Evolutionary conservation across 2,888 invertebrate genomes (phyloP).

Genomic region (Pantelozetes paolii): DNA sequence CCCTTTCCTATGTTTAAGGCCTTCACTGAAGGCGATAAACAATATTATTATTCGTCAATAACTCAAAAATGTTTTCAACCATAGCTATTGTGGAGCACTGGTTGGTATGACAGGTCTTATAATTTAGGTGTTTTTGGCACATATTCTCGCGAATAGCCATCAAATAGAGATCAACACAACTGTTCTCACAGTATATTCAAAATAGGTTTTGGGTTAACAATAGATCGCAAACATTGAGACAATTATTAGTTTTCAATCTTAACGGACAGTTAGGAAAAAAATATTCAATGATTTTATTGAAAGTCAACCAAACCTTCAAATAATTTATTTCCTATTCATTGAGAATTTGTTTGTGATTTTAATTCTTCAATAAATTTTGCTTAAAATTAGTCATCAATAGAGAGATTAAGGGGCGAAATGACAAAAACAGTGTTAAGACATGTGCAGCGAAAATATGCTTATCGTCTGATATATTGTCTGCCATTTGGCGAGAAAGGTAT

Average conservation of each 20-base stretch:
- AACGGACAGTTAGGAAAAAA: no score
- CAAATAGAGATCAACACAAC: slow-evolving; percentile 3
- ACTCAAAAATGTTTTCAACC: slow-evolving; percentile 11
- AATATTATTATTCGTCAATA: slow-evolving; percentile 15
- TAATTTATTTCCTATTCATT: no score
- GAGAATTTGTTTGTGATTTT: no score
- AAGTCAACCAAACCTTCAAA: no score
- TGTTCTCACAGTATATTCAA: not conserved
- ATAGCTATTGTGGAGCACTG: not conserved
- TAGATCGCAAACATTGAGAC: not conserved
- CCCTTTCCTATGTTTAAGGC: slow-evolving; percentile 15
- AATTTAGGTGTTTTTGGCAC: not conserved
- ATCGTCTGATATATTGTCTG: no score
- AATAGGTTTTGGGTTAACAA: not conserved
- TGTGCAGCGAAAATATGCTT: no score
- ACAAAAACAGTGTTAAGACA: no score
- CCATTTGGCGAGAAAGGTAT: no score
- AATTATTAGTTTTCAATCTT: not conserved
- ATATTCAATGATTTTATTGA: no score
- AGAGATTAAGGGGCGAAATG: no score
- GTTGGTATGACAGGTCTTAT: not conserved
- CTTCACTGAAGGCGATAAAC: not conserved
- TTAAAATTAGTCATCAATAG: no score
- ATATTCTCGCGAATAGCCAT: not conserved
- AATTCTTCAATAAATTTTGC: no score